A percentile compares a stretch with the other conserved stretches of the same genome.
Evolutionary conservation across 2,113 vertebrate species (phyloP).

Genomic region (Tor tambroides): DNA sequence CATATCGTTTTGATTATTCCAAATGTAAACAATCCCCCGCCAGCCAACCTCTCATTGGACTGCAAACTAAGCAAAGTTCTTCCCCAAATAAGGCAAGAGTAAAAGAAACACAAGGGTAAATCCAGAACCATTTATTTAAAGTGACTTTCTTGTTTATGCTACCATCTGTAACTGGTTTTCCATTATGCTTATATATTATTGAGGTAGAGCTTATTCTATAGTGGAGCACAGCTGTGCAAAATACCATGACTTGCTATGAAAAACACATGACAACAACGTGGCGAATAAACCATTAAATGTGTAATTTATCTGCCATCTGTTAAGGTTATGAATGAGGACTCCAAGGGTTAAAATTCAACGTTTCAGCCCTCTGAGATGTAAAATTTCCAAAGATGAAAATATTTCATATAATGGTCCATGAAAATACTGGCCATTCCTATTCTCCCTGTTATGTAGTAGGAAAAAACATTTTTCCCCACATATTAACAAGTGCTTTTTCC

Average conservation of each 20-base stretch:
- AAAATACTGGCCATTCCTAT: not conserved
- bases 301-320: constrained; percentile 7
- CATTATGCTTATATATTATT: constrained; percentile 55
- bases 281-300: constrained; percentile 32
- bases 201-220: constrained; percentile 13
- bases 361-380: not conserved
- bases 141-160: constrained; percentile 70
- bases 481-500: not conserved
- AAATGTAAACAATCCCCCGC: constrained; percentile 70
- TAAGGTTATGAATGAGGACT: constrained; percentile 14
- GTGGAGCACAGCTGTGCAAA: constrained; percentile 62
- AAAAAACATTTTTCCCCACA: not conserved
- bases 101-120: constrained; percentile 72
- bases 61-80: constrained; percentile 47
- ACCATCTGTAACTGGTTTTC: constrained; percentile 63
- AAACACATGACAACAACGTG: constrained; percentile 42
- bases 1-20: constrained; percentile 71
- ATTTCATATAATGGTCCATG: not conserved
- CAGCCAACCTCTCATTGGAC: constrained; percentile 52
- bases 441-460: not conserved
- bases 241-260: constrained; percentile 32
- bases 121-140: constrained; percentile 70
- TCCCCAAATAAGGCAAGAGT: constrained; percentile 76
- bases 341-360: constrained; percentile 6
- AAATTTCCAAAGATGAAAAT: constrained; percentile 20